Evolutionary conservation across 2,888 invertebrate genomes (phyloP).

Genomic region (Metallyticus violacea): DNA sequence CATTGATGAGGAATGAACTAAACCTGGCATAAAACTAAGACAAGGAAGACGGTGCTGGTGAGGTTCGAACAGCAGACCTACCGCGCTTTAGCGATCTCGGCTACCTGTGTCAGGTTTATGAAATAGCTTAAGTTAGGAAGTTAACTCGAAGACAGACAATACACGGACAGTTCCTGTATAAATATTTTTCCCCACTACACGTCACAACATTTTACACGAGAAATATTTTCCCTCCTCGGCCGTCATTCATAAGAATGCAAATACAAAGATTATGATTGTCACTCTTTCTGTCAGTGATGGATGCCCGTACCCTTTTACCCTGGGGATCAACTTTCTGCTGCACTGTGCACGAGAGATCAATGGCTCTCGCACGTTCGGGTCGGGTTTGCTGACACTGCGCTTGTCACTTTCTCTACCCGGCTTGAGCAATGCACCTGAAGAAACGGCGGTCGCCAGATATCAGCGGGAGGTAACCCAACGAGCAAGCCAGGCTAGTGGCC

Average conservation of each 20-base stretch:
- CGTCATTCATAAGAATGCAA: neutral
- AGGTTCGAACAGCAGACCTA: no score
- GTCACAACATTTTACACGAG: neutral
- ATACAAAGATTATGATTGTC: neutral
- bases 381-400: neutral
- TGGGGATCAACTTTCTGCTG: neutral
- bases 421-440: neutral
- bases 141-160: neutral
- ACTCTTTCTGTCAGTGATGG: neutral
- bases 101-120: no score
- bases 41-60: no score
- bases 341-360: neutral
- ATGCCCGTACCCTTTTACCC: neutral
- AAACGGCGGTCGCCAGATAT: neutral
- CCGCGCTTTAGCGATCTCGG: no score
- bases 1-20: no score
- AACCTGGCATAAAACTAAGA: no score
- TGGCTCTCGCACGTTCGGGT: neutral
- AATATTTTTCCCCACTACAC: neutral
- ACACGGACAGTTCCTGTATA: neutral
- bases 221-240: neutral
- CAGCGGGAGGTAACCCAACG: neutral
- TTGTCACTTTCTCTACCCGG: neutral
- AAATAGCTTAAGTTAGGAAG: neutral
- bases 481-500: neutral